A percentile compares a stretch with the other conserved stretches of the same genome.
These are phyloP conservation scores for Galaxias olidus DNA, from an alignment of 2,797 vertebrate genomes.

Conservation along the genomic window DNA sequence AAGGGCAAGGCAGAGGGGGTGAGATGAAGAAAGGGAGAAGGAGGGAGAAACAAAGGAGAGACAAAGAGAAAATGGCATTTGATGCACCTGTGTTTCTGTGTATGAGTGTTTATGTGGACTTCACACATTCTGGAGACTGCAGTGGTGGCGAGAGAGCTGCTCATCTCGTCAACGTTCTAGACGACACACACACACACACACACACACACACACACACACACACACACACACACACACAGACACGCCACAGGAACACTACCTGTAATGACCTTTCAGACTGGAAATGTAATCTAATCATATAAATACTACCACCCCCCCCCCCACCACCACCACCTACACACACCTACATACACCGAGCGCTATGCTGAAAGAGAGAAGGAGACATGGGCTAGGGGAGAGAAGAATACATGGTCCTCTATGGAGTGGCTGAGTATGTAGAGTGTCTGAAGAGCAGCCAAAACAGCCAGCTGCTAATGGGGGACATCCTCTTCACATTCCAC, in stretches of 20 bases:
- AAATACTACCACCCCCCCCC: too few relatives aligned
- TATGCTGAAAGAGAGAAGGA: background rate
- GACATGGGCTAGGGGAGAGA: too few relatives aligned
- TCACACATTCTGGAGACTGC: slow-evolving; percentile 61
- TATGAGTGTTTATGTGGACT: slow-evolving; percentile 57
- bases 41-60: slow-evolving; percentile 56
- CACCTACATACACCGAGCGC: slow-evolving; percentile 8
- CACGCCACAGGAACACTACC: slow-evolving; percentile 8
- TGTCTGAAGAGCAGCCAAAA: slow-evolving; percentile 5
- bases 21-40: slow-evolving; percentile 51
- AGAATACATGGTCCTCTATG: background rate
- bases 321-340: slow-evolving; percentile 26
- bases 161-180: slow-evolving; percentile 53
- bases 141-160: slow-evolving; percentile 66
- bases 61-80: slow-evolving; percentile 62
- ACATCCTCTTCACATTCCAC: slow-evolving; percentile 40
- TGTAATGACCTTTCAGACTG: too few relatives aligned
- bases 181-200: slow-evolving; percentile 43
- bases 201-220: slow-evolving; percentile 1
- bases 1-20: slow-evolving; percentile 55
- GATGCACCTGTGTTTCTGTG: slow-evolving; percentile 43
- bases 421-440: slow-evolving; percentile 2
- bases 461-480: slow-evolving; percentile 32
- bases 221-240: slow-evolving; percentile 19
- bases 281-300: too few relatives aligned